A percentile compares a stretch with the other conserved stretches of the same genome.
Evolutionary conservation across 1,140 invertebrate genomes (phyloP).

Genomic region (Nilaparvata lugens): DNA sequence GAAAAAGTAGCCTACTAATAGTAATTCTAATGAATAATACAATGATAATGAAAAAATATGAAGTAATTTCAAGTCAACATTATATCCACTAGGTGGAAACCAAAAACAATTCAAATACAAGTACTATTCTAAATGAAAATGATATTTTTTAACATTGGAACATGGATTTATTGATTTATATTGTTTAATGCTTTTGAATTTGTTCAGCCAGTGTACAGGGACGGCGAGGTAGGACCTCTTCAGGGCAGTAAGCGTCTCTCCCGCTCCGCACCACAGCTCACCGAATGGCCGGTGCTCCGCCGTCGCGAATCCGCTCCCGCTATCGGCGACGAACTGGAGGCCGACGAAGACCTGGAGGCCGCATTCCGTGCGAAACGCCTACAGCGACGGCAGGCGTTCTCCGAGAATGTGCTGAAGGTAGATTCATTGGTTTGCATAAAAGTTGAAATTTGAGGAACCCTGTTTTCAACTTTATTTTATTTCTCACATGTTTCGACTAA

Average conservation of each 20-base stretch:
- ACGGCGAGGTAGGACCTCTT: conserved; percentile 1
- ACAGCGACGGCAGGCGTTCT: conserved; percentile 20
- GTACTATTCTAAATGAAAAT: no score
- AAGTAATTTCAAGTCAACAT: no score
- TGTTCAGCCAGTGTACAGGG: conserved; percentile 25
- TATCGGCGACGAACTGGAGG: not conserved
- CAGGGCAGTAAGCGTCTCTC: conserved; percentile 6
- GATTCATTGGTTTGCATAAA: conserved; percentile 18
- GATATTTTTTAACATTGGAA: no score
- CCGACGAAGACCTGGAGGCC: conserved; percentile 19
- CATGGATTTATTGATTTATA: no score
- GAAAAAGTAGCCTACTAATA: no score
- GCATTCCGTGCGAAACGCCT: conserved; percentile 17
- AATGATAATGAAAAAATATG: no score
- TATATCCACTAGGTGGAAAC: no score
- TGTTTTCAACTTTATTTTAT: no score
- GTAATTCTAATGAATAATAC: no score
- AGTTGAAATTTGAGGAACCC: no score
- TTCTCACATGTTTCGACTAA: no score
- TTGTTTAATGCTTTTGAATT: not conserved
- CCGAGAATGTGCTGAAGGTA: conserved; percentile 22
- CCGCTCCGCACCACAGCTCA: conserved; percentile 26
- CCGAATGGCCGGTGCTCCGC: conserved; percentile 24
- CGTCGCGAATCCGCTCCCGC: conserved; percentile 4
- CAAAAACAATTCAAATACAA: no score